Conservation (phyloP, 1,140 invertebrate genomes). For the Psilanteris sp. region DNA sequence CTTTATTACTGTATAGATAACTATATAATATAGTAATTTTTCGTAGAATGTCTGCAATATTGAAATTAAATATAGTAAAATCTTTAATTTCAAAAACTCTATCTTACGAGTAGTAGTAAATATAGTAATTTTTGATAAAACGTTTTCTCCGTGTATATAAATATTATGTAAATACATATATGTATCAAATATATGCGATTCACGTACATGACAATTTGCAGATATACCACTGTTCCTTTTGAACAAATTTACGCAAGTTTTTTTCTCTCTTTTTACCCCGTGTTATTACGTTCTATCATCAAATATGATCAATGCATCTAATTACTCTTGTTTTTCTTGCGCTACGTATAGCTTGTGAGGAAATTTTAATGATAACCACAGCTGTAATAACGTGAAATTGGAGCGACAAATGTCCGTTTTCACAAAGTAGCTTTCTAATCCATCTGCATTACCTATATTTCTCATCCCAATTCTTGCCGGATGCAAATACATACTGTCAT, state of each 20-base stretch:
- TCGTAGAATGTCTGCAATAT: too few relatives aligned
- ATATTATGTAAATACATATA: too few relatives aligned
- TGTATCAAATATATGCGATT: too few relatives aligned
- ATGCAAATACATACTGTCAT: constrained; percentile 1
- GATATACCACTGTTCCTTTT: too few relatives aligned
- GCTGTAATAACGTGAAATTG: constrained; percentile 39
- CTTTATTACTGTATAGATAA: too few relatives aligned
- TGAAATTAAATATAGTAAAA: too few relatives aligned
- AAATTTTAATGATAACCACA: constrained; percentile 31
- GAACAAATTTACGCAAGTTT: constrained; percentile 20
- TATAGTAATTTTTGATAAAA: too few relatives aligned
- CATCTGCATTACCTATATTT: constrained; percentile 19
- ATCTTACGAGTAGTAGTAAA: too few relatives aligned
- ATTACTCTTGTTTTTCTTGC: constrained; percentile 21
- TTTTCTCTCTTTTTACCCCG: constrained; percentile 6
- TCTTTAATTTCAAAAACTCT: too few relatives aligned
- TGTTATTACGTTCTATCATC: constrained; percentile 14
- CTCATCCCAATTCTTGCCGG: constrained; percentile 10
- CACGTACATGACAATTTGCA: too few relatives aligned
- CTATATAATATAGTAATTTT: too few relatives aligned
- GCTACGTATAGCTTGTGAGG: constrained; percentile 9
- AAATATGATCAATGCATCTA: constrained; percentile 23
- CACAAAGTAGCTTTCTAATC: constrained; percentile 42
- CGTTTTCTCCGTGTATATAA: too few relatives aligned
- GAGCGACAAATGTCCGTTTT: constrained; percentile 43